Evolutionary conservation across 2,888 invertebrate species (phyloP).

Genomic region (Brachycybe producta): DNA sequence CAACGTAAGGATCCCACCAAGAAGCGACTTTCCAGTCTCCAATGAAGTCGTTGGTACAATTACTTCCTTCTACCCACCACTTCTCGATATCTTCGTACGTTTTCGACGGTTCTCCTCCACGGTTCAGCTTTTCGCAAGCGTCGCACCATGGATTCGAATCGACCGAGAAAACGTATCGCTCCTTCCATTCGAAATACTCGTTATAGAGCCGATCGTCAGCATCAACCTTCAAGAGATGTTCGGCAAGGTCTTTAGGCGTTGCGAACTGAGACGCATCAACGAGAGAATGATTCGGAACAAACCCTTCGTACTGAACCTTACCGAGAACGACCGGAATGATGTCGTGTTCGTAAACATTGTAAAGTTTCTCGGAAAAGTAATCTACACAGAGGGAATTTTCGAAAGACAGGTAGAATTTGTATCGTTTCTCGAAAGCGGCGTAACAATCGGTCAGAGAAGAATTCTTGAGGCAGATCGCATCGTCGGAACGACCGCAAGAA

Average conservation of each 20-base stretch:
- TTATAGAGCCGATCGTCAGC: conserved; percentile 8
- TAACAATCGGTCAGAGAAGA: not conserved
- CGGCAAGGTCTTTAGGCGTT: conserved; percentile 8
- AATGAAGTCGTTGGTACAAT: not conserved
- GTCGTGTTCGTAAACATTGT: not conserved
- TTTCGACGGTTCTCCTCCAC: not conserved
- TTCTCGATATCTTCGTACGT: conserved; percentile 11
- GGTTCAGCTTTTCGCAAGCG: conserved; percentile 11
- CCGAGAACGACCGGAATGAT: conserved; percentile 18
- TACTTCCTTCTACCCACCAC: conserved; percentile 13
- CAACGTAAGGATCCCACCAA: too few species aligned
- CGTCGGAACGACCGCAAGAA: conserved; percentile 8
- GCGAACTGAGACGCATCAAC: conserved; percentile 8
- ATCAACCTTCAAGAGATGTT: conserved; percentile 2
- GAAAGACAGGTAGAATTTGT: conserved; percentile 23
- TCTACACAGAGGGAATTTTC: conserved; percentile 22
- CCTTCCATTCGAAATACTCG: conserved; percentile 11
- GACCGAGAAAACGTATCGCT: not conserved
- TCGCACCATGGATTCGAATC: not conserved
- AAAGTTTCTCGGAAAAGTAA: conserved; percentile 22
- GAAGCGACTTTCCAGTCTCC: too few species aligned
- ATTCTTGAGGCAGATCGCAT: not conserved
- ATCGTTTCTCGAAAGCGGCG: not conserved
- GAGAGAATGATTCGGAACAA: conserved; percentile 10
- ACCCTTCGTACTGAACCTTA: conserved; percentile 2